Base-by-base conservation (phyloP, 2,113 vertebrate genomes). In the Rhabdornis inornatus region DNA sequence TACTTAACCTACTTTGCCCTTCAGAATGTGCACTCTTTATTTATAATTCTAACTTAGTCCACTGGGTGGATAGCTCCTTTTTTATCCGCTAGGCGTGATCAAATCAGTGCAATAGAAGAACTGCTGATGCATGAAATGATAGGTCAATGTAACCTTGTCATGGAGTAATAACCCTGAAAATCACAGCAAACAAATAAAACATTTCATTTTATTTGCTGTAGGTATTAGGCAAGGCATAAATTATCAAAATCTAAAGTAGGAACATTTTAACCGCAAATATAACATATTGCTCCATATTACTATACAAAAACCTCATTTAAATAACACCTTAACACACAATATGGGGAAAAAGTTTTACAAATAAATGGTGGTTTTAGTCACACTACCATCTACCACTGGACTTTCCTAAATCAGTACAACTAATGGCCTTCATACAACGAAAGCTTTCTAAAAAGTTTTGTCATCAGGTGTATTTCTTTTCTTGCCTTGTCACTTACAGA, bases 41-140 rank as follows among this genome's bases (percentile, higher is more conserved):
- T 90, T 95, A 95, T 56, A 86, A 94, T 92, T 96, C 93, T 90
- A 81, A 90, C 95, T 92, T 81, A 59, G 52, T 83, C 75, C 77
- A 90, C 85, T 64, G 82, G 55, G 71, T 88, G 94, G 88, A 93
- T 78, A 85, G 84, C 63, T 93, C 60, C 87, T 90, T 74, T 94
- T 92, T 91, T 75, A 93, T 92, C 86, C 64, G 28, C 72, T 59
- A 52, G 72, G 64, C 47, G 7, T 4, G 22, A 93, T 95, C 90
- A 93, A 92, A 95, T 96, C 90, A 95, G 82, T 77, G 56, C 68
- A 92, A 93, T 60, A 95, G 87, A 96, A 85, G 93, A 97, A 90
- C 75, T 87, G 83, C 90, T 96, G 91, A 93, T 88, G 95, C 93
- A 94, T 95, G 90, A 96, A 95, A 93, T 88, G 85, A 86, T 64